phyloP scores from a whole-genome alignment of 2,797 vertebrate genomes.

The Pangasius macronema region DNA sequence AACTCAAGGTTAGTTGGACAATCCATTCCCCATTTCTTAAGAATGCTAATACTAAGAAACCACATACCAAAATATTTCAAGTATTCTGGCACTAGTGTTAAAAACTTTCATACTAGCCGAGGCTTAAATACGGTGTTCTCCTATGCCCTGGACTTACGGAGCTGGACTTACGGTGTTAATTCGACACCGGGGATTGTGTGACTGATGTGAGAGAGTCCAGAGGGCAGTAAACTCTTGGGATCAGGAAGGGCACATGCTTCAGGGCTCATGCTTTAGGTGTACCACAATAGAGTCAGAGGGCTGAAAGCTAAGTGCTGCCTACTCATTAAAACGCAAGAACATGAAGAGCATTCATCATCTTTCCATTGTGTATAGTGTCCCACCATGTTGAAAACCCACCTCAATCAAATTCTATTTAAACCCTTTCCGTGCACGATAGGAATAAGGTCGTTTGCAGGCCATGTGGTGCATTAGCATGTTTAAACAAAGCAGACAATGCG shows the following conservation, averaged over 20 bases:
- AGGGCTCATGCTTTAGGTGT: conserved; percentile 39
- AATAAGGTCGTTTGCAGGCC: conserved; percentile 55
- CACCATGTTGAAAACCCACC: conserved; percentile 42
- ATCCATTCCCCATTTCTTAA: background rate
- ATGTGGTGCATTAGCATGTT: conserved; percentile 51
- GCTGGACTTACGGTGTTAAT: conserved; percentile 17
- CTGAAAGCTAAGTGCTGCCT: conserved; percentile 48
- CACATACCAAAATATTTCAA: background rate
- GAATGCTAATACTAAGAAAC: background rate
- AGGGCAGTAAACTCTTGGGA: conserved; percentile 25
- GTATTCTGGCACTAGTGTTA: background rate
- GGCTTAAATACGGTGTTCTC: background rate
- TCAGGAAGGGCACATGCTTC: conserved; percentile 39
- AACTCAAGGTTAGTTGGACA: background rate
- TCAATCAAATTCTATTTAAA: conserved; percentile 48
- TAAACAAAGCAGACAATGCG: conserved; percentile 54
- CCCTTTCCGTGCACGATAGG: conserved; percentile 34
- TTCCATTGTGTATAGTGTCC: conserved; percentile 41
- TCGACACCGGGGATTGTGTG: conserved; percentile 28
- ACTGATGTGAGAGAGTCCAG: conserved; percentile 18
- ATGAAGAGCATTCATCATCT: conserved; percentile 48
- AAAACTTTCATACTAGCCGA: background rate
- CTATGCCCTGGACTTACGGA: background rate
- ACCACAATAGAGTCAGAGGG: conserved; percentile 46
- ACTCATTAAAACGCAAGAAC: conserved; percentile 39